Evolutionary conservation across 2,797 vertebrate genomes (phyloP).

Genomic region (Bufotes viridis): DNA sequence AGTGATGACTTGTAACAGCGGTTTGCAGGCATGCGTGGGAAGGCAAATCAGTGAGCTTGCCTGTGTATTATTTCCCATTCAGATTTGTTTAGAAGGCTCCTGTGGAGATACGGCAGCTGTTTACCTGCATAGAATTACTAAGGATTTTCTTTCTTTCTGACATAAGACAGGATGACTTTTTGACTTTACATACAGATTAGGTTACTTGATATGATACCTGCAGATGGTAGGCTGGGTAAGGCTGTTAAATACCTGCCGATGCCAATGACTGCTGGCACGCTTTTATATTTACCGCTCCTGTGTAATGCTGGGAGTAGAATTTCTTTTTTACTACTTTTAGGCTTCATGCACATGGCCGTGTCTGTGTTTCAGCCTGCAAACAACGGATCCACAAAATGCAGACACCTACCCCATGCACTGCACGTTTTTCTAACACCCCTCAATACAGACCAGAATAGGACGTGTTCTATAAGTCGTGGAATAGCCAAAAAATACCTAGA

Average conservation of each 20-base stretch:
- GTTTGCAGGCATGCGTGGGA: slow-evolving; percentile 42
- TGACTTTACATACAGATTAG: not conserved
- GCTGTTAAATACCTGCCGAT: not conserved
- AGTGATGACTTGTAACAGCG: slow-evolving; percentile 44
- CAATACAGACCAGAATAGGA: no score
- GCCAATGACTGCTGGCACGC: no score
- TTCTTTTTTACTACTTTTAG: not conserved
- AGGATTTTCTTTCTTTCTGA: slow-evolving; percentile 4
- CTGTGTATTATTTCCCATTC: slow-evolving; percentile 44
- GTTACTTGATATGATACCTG: slow-evolving; percentile 5
- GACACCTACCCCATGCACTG: no score
- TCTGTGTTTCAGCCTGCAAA: no score
- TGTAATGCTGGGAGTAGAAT: not conserved
- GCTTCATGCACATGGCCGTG: no score
- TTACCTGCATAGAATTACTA: slow-evolving; percentile 51
- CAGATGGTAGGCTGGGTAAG: not conserved
- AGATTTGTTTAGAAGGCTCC: slow-evolving; percentile 36
- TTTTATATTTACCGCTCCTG: not conserved
- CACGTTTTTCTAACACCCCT: no score
- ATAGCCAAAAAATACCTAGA: no score
- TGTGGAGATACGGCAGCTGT: slow-evolving; percentile 45
- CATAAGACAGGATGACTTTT: slow-evolving; percentile 2
- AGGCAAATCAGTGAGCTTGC: slow-evolving; percentile 24
- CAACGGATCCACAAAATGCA: no score
- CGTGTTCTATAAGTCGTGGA: no score